These are phyloP conservation scores for Sminthurinus aureus DNA, from an alignment of 2,888 invertebrate species.

Conservation along the genomic window DNA sequence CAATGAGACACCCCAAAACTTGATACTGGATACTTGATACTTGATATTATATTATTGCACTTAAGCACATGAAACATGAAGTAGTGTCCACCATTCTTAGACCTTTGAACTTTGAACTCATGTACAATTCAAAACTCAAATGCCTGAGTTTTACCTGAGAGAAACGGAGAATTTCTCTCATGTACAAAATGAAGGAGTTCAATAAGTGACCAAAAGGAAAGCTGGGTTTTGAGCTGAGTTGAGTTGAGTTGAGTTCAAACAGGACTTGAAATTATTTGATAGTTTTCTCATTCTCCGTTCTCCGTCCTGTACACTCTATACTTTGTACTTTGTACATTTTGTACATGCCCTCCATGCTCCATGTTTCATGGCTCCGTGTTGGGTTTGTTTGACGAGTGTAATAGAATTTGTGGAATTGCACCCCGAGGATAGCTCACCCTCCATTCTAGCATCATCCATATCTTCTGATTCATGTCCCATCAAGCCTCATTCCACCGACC, in stretches of 20 bases:
- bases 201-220: too few species aligned
- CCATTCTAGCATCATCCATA: constrained; percentile 36
- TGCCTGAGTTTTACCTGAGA: too few species aligned
- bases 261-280: too few species aligned
- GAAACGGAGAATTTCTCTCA: too few species aligned
- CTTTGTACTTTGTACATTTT: too few species aligned
- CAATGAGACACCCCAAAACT: background rate
- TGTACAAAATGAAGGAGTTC: background rate
- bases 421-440: constrained; percentile 34
- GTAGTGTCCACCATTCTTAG: background rate
- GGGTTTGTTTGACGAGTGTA: constrained; percentile 26
- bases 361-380: too few species aligned
- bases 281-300: too few species aligned
- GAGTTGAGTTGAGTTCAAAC: too few species aligned
- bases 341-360: too few species aligned
- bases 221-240: too few species aligned
- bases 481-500: constrained; percentile 31
- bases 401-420: constrained; percentile 43
- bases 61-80: background rate
- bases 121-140: background rate
- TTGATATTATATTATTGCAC: background rate
- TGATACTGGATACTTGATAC: too few species aligned
- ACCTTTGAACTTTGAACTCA: background rate
- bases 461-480: constrained; percentile 43
- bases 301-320: too few species aligned